Base-by-base conservation (phyloP, 2,888 invertebrate species). In the Dynastes maya region DNA sequence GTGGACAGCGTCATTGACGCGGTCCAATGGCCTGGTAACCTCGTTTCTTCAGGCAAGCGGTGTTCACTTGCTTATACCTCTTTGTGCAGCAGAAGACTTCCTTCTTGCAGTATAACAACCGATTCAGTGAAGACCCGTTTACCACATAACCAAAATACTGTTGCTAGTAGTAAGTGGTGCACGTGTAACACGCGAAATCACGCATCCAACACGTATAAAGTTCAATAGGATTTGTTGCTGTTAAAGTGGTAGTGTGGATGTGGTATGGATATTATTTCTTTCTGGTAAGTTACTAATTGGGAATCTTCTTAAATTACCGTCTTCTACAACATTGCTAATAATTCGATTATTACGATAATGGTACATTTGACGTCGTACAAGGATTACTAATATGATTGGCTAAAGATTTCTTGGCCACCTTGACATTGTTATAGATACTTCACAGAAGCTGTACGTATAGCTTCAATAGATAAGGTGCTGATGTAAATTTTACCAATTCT, bases 11-110 rank as follows among this genome's bases (percentile, higher is more conserved):
- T 83, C 85, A 82, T 83, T 85, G 88, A 86, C 85, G 86, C 87
- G 88, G 87, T 86, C 87, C 86, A 87, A 85, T 87, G 88, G 88
- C 88, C 88, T 83, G 85, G 81, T 88, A 88, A 85, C 88, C 88
- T 85, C 85, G 83, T 87, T 88, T 84, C 83, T 81, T 80, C 78
- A 53, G 76, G 70, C 75, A 79, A 79, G 78, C 80, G 80, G 80
- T 78, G 76, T 74, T 80, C 78, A 79, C 78, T 80, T 78, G 74
- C 32, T 68, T 80, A 80, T 80, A 80, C 78, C 80, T 78, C 77
- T 78, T 76, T 75, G 70, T 79, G 74, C 67, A 32, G 40, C 58
- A 72, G 72, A 76, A 53, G 78, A 55, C 76, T 76, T 78, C 74
- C 76, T 76, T 63, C 80, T 75, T 80, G 81, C 77, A 78, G 81